Percentiles rank a stretch among this genome's conserved stretches.
phyloP scores from a whole-genome alignment of 2,797 vertebrate species.

The Pangasius krempfi region DNA sequence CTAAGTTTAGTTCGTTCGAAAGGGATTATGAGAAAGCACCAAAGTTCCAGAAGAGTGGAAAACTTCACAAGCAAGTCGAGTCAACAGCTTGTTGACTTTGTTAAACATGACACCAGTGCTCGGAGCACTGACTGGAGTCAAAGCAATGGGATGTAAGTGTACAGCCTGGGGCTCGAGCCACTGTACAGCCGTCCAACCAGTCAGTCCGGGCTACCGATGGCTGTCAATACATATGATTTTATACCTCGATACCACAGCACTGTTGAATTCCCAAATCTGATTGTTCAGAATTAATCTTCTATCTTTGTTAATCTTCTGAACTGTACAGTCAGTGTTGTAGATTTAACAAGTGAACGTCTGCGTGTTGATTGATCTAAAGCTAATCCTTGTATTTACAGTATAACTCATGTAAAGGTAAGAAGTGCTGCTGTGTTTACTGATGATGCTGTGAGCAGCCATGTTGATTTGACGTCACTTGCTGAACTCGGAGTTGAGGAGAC shows the following conservation, averaged over 20 bases:
- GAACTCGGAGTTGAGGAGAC: not conserved
- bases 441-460: not conserved
- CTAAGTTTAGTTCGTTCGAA: not conserved
- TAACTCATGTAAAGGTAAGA: not conserved
- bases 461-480: not conserved
- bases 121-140: not conserved
- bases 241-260: not conserved
- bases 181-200: not conserved
- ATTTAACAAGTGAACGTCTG: not conserved
- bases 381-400: not conserved
- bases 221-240: not conserved
- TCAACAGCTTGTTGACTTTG: conserved; percentile 6
- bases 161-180: not conserved
- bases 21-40: not conserved
- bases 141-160: not conserved
- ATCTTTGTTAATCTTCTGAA: no score
- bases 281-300: not conserved
- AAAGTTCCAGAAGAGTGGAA: not conserved
- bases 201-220: not conserved
- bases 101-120: not conserved
- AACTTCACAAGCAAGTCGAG: not conserved
- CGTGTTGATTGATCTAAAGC: not conserved
- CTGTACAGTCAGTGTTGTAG: not conserved
- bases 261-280: not conserved
- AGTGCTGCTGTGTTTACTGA: not conserved